These are phyloP conservation scores for Parnassius orleans DNA, from an alignment of 2,888 invertebrate genomes.

Conservation along the genomic window DNA sequence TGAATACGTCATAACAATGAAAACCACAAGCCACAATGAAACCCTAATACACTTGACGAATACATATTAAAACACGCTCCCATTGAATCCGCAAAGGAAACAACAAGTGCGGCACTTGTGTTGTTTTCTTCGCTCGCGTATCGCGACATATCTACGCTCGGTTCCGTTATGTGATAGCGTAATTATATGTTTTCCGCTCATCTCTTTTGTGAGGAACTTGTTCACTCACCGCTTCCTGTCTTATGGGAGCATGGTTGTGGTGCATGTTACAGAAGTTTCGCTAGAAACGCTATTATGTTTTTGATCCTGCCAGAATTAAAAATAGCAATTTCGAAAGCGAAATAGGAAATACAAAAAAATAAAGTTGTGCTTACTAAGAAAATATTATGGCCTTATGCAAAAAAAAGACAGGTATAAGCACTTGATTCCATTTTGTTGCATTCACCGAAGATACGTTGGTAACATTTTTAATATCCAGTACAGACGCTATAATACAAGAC, in stretches of 20 bases:
- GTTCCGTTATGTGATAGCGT: slow-evolving; percentile 63
- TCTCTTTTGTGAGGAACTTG: slow-evolving; percentile 63
- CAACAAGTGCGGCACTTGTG: slow-evolving; percentile 63
- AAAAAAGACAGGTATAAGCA: no score
- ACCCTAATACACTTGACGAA: slow-evolving; percentile 26
- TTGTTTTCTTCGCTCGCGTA: slow-evolving; percentile 39
- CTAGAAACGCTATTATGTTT: background rate
- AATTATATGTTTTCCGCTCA: slow-evolving; percentile 74
- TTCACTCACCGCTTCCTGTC: slow-evolving; percentile 66
- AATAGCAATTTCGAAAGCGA: no score
- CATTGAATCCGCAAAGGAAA: slow-evolving; percentile 52
- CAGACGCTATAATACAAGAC: no score
- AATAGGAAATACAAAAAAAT: no score
- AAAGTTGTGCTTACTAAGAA: no score
- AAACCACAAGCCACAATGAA: slow-evolving; percentile 20
- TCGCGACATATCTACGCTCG: slow-evolving; percentile 42
- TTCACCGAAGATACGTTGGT: no score
- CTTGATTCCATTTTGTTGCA: no score
- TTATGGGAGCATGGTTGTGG: slow-evolving; percentile 45
- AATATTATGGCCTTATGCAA: no score
- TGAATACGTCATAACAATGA: background rate
- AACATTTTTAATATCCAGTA: no score
- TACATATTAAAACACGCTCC: slow-evolving; percentile 27
- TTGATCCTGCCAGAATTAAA: no score
- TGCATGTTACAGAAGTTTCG: slow-evolving; percentile 35